A percentile compares a stretch with the other conserved stretches of the same genome.
These are phyloP conservation scores for Pterocles gutturalis DNA, from an alignment of 2,113 vertebrate genomes.

Conservation along the genomic window DNA sequence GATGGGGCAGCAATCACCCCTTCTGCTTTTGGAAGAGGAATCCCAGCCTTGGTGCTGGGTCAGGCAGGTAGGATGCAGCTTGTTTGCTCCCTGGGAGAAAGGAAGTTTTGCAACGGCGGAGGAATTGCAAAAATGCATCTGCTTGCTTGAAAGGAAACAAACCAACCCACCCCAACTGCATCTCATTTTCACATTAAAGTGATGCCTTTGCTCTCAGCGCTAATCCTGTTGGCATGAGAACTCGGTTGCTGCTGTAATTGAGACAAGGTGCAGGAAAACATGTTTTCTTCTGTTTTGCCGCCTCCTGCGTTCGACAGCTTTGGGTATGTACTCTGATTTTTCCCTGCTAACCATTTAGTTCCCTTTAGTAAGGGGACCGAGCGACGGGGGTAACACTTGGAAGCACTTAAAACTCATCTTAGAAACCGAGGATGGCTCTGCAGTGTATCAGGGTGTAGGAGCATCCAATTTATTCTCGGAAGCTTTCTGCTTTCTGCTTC, in stretches of 20 bases:
- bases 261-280: background rate
- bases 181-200: background rate
- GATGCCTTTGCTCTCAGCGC: background rate
- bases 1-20: background rate
- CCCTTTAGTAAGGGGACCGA: background rate
- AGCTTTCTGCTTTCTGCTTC: background rate
- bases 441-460: background rate
- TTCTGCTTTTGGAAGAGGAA: background rate
- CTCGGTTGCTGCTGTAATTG: background rate
- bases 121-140: conserved; percentile 20
- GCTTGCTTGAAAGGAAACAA: background rate
- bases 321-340: background rate
- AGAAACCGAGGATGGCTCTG: background rate
- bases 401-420: background rate
- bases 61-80: rapidly evolving
- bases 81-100: background rate
- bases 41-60: rapidly evolving
- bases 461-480: background rate
- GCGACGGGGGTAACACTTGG: background rate
- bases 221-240: background rate
- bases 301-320: background rate
- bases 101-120: background rate
- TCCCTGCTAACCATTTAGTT: background rate
- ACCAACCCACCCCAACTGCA: background rate
- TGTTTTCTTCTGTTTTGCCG: background rate